Conservation (phyloP, 2,797 vertebrate species). For the Odontamblyopus lacepedii region DNA sequence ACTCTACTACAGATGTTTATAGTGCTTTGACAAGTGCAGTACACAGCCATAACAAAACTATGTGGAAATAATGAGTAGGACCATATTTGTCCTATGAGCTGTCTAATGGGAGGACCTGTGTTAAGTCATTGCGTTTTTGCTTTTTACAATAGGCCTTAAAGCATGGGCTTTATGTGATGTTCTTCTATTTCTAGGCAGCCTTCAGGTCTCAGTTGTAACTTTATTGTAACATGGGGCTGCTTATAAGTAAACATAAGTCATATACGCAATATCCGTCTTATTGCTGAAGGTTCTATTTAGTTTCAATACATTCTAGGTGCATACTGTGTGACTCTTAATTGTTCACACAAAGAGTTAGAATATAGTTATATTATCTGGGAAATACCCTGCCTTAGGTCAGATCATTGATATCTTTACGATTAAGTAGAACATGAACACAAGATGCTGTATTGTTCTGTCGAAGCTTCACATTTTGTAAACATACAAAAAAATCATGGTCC, state of each 20-base stretch:
- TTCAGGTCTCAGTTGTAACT: too few species aligned
- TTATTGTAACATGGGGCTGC: too few species aligned
- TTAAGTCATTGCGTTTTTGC: constrained; percentile 26
- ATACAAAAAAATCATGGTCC: not conserved
- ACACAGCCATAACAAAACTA: constrained; percentile 18
- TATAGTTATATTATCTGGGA: not conserved
- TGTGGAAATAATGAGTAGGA: constrained; percentile 19
- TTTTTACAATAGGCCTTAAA: not conserved
- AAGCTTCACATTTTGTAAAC: not conserved
- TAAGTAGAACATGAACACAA: not conserved
- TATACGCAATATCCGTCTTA: not conserved
- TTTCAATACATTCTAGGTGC: not conserved
- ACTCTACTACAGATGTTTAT: constrained; percentile 55
- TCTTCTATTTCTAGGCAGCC: not conserved
- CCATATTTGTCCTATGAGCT: constrained; percentile 14
- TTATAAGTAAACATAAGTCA: too few species aligned
- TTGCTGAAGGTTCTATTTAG: not conserved
- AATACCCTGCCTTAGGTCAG: not conserved
- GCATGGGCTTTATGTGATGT: not conserved
- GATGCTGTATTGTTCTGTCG: not conserved
- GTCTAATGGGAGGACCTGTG: not conserved
- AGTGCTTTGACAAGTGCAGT: constrained; percentile 33
- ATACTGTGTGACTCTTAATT: not conserved
- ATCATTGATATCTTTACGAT: not conserved
- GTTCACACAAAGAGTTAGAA: not conserved